These are phyloP conservation scores for Leptosomus discolor DNA, from an alignment of 2,113 vertebrate genomes.

Conservation along the genomic window DNA sequence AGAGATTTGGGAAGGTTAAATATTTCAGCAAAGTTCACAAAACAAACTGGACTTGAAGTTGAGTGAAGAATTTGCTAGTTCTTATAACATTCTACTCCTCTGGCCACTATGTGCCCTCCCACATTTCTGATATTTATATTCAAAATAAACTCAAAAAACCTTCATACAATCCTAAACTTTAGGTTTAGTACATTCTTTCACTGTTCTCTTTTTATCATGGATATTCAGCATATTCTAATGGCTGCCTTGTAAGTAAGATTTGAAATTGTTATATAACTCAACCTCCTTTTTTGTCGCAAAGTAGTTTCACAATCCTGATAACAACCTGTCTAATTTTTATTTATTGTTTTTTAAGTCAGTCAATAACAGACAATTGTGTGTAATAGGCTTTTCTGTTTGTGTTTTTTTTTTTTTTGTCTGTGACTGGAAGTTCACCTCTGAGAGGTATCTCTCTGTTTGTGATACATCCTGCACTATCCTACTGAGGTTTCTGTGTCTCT, in stretches of 20 bases:
- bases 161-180: background rate
- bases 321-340: background rate
- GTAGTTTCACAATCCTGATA: background rate
- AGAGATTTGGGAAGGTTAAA: background rate
- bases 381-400: background rate
- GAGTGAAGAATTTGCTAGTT: background rate
- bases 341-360: background rate
- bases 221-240: background rate
- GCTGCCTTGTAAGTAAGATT: background rate
- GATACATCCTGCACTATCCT: accelerated
- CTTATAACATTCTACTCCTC: background rate
- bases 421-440: background rate
- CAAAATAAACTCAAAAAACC: background rate
- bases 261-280: background rate
- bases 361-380: background rate
- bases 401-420: background rate
- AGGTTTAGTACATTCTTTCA: background rate
- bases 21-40: background rate
- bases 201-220: background rate
- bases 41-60: background rate
- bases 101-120: background rate
- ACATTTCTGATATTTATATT: background rate
- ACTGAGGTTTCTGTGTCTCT: background rate
- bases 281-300: background rate
- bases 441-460: background rate